Percentiles rank a stretch among this genome's conserved stretches.
phyloP scores from a whole-genome alignment of 2,797 vertebrate species.

The Glossophaga mutica region DNA sequence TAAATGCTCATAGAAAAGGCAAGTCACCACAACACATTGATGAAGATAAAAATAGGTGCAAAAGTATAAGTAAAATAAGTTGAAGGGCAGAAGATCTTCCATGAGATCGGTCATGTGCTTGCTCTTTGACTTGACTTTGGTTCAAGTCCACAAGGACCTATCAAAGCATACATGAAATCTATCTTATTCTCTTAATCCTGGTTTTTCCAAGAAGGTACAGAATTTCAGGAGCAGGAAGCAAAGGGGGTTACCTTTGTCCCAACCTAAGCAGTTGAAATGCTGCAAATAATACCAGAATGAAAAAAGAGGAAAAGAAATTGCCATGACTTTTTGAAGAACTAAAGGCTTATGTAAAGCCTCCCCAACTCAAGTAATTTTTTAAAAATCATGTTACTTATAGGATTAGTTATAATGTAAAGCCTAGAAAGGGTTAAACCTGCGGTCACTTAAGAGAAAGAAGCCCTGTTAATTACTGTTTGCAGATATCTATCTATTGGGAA shows the following conservation, averaged over 20 bases:
- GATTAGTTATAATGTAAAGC: conserved; percentile 48
- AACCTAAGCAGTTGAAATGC: conserved; percentile 56
- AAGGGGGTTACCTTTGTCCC: conserved; percentile 20
- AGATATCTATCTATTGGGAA: conserved; percentile 35
- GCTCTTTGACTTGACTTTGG: conserved; percentile 40
- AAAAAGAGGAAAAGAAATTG: conserved; percentile 4
- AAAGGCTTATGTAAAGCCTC: conserved; percentile 45
- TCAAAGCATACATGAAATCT: not conserved
- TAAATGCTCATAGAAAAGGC: conserved; percentile 47
- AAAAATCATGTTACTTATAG: conserved; percentile 45
- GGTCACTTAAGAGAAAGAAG: conserved; percentile 48
- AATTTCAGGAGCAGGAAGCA: conserved; percentile 33
- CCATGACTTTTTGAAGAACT: not conserved
- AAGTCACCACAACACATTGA: conserved; percentile 10
- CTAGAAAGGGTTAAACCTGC: conserved; percentile 10
- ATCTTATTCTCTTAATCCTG: conserved; percentile 26
- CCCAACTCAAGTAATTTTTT: not conserved
- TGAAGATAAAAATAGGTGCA: conserved; percentile 42
- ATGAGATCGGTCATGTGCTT: not conserved
- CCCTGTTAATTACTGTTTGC: conserved; percentile 26
- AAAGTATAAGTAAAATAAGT: conserved; percentile 46
- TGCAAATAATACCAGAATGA: conserved; percentile 24
- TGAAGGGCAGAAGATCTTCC: conserved; percentile 27
- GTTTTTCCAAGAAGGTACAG: conserved; percentile 32
- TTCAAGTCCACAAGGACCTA: conserved; percentile 28